These are phyloP conservation scores for Podilymbus podiceps DNA, from an alignment of 2,113 vertebrate species.

Conservation along the genomic window DNA sequence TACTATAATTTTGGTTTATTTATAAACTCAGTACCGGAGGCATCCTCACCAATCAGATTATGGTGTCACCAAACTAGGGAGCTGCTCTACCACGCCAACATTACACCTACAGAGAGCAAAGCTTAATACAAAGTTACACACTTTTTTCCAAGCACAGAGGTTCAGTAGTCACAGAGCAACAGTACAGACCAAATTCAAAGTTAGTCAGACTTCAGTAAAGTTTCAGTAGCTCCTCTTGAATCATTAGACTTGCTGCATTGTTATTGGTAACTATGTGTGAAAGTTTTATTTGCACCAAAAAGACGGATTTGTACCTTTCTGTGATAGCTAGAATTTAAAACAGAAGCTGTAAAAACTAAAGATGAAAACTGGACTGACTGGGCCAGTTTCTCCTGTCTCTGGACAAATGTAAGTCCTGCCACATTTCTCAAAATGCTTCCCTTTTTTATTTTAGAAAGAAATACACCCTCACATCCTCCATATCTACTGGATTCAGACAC, in stretches of 20 bases:
- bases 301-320: neutral
- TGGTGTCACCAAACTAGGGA: neutral
- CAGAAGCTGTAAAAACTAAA: neutral
- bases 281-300: neutral
- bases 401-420: neutral
- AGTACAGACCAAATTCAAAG: neutral
- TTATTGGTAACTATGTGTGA: neutral
- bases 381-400: neutral
- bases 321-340: neutral
- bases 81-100: neutral
- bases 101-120: neutral
- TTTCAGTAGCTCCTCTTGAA: neutral
- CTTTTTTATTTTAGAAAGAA: neutral
- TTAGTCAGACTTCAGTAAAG: neutral
- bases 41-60: neutral
- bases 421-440: neutral
- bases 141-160: neutral
- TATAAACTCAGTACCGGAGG: neutral
- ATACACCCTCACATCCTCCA: neutral
- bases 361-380: neutral
- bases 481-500: neutral
- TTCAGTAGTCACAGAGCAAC: neutral
- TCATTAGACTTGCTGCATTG: neutral
- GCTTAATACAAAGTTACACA: neutral
- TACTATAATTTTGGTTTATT: neutral